Evolutionary conservation across 2,888 invertebrate species (phyloP).

Genomic region (Trissolcus japonicus): DNA sequence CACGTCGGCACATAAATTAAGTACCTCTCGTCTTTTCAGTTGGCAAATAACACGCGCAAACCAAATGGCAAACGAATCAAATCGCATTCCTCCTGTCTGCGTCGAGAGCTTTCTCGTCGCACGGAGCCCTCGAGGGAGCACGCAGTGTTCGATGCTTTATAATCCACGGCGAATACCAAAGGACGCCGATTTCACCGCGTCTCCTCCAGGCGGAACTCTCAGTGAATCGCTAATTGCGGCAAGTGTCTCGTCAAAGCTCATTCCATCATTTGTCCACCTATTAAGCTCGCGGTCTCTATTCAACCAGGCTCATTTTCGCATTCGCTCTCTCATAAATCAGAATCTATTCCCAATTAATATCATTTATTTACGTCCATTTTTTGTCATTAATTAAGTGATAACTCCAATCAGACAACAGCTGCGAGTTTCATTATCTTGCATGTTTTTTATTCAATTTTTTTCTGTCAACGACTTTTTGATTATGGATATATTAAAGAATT

Average conservation of each 20-base stretch:
- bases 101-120: constrained; percentile 58
- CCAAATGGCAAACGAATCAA: constrained; percentile 68
- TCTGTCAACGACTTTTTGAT: not conserved
- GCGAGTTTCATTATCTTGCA: constrained; percentile 1
- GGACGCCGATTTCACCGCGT: constrained; percentile 55
- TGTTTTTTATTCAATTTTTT: not conserved
- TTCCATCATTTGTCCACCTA: constrained; percentile 45
- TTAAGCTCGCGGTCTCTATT: constrained; percentile 40
- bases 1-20: constrained; percentile 56
- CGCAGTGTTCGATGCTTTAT: constrained; percentile 44
- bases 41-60: constrained; percentile 56
- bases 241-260: constrained; percentile 49
- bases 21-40: constrained; percentile 53
- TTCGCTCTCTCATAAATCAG: constrained; percentile 32
- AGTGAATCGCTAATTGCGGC: constrained; percentile 48
- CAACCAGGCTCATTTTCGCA: constrained; percentile 24
- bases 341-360: constrained; percentile 36
- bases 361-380: constrained; percentile 19
- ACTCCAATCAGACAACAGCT: constrained; percentile 23
- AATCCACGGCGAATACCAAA: constrained; percentile 39
- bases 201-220: constrained; percentile 34
- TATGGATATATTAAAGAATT: too few relatives aligned
- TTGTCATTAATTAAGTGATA: constrained; percentile 32
- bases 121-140: constrained; percentile 55
- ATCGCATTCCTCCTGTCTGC: constrained; percentile 67